Base-by-base conservation (phyloP, 2,888 invertebrate genomes). In the Drosophila aldrichi region DNA sequence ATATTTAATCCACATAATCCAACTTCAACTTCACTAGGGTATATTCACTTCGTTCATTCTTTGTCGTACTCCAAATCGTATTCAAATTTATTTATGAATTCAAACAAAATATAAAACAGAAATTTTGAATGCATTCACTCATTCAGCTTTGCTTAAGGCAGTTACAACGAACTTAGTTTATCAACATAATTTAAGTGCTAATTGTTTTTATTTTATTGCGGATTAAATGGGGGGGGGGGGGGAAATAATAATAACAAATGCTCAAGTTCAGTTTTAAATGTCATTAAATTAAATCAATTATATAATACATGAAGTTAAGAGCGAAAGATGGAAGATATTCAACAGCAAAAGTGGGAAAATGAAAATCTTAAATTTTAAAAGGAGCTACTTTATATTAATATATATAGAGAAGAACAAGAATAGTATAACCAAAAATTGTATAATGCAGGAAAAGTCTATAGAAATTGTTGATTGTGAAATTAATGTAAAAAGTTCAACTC, bases 61-160 rank as follows among this genome's bases (percentile, higher is more conserved):
- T n/a, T 14, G 1, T 44, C 3, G n/a, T 5, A 1, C 25, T 6
- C 10, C 48, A 16, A 43, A 43, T 43, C 34, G 10, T 3, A 56
- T 32, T 10, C 16, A 22, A 56, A 57, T 16, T 43, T 58, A 70
- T 63, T 70, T 20, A 63, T 43, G 14, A 62, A 70, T 58, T 55
- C 16, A 44, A n/a, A 3, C 29, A 16, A 22, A 44, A 44, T 6
- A 20, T 44, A 43, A 16, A 57, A 44, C 48, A 43, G 22, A 32
- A 60, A 71, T 41, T 74, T 49, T 71, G 55, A 66, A 7, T 56
- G 66, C 48, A 62, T 77, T 46, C 56, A 75, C 62, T n/a, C 48
- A 48, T 29, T 16, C 46, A 8, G 29, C 29, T 5, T 51, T 49
- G 43, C 25, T n/a, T 18, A 14, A 38, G n/a, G 22, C 34, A 8